Evolutionary conservation across 2,113 vertebrate species (phyloP).

Genomic region (Loxodonta africana): DNA sequence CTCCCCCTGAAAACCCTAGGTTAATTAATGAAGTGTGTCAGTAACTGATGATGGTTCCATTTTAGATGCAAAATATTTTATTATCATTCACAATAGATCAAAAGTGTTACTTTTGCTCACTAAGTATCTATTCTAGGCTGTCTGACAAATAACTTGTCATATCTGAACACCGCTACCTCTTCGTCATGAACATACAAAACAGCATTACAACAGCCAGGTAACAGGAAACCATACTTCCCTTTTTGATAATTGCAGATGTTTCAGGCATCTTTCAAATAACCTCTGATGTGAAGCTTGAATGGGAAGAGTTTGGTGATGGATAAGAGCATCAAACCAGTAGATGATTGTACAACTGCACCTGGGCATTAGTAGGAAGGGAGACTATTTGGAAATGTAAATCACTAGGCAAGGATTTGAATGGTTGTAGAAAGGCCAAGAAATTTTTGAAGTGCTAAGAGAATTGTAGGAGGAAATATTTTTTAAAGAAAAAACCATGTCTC

Average conservation of each 20-base stretch:
- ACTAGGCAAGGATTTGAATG: background rate
- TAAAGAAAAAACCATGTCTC: constrained; percentile 2
- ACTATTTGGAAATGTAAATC: constrained; percentile 4
- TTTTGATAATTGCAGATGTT: constrained; percentile 30
- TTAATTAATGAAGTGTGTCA: background rate
- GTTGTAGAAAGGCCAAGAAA: background rate
- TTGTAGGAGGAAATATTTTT: background rate
- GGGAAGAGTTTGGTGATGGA: background rate
- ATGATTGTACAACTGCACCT: background rate
- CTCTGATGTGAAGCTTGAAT: background rate
- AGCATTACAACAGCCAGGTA: background rate
- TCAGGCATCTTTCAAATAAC: constrained; percentile 21
- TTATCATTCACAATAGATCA: constrained; percentile 29
- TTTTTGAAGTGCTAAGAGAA: background rate
- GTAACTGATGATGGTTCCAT: background rate
- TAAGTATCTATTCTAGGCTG: background rate
- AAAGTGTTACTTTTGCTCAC: background rate
- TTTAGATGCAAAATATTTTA: constrained; percentile 1
- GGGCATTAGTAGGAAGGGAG: background rate
- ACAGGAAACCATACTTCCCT: background rate
- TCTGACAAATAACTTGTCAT: background rate
- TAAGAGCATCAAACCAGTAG: background rate
- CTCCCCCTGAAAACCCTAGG: background rate
- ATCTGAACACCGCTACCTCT: background rate
- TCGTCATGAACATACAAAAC: background rate